phyloP scores from a whole-genome alignment of 2,888 invertebrate species.

The Pardosa pseudoannulata region DNA sequence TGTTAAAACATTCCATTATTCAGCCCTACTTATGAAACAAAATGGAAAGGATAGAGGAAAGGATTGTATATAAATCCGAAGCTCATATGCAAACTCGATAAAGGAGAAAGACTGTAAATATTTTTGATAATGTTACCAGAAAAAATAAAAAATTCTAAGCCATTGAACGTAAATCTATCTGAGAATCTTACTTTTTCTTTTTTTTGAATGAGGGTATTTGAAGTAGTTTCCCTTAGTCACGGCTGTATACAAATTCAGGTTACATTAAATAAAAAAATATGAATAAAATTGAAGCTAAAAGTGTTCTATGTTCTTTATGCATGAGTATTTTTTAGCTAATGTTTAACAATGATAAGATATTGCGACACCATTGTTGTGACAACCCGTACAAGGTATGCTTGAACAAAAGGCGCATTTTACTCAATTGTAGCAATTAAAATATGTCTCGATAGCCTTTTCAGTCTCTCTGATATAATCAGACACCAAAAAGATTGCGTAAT shows the following conservation, averaged over 20 bases:
- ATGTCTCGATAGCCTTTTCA: conserved; percentile 30
- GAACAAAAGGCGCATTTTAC: conserved; percentile 46
- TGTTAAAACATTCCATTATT: too few relatives aligned
- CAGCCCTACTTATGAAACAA: too few relatives aligned
- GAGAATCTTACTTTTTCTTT: too few relatives aligned
- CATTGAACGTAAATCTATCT: too few relatives aligned
- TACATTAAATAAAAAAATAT: neutral
- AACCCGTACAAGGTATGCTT: neutral
- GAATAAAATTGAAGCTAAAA: neutral
- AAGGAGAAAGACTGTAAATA: too few relatives aligned
- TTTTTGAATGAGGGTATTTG: neutral
- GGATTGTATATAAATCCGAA: too few relatives aligned
- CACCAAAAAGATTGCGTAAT: conserved; percentile 35
- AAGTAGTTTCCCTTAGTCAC: neutral
- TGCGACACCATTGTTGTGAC: conserved; percentile 11
- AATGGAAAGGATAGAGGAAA: too few relatives aligned
- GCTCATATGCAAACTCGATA: too few relatives aligned
- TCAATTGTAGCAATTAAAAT: conserved; percentile 50
- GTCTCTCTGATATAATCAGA: conserved; percentile 21
- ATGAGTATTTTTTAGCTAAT: neutral
- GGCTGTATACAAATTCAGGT: neutral
- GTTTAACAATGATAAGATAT: neutral
- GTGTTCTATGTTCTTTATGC: neutral
- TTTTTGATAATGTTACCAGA: too few relatives aligned
- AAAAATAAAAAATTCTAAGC: too few relatives aligned